A percentile compares a stretch with the other conserved stretches of the same genome.
phyloP scores from a whole-genome alignment of 2,888 invertebrate genomes.

The Lochmaea capreae region DNA sequence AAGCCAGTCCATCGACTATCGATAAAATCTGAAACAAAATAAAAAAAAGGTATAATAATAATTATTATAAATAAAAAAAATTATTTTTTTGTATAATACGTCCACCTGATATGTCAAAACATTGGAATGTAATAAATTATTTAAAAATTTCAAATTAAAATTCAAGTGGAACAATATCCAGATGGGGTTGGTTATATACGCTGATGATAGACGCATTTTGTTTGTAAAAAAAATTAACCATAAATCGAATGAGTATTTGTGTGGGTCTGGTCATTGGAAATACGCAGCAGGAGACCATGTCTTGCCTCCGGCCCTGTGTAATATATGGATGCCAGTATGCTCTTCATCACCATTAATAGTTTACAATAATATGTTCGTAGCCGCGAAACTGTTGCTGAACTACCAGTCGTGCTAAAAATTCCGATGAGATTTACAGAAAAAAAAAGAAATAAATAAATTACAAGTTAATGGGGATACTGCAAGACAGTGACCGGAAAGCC shows the following conservation, averaged over 20 bases:
- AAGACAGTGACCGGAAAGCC: neutral
- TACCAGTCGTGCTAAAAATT: constrained; percentile 38
- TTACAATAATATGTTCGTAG: constrained; percentile 59
- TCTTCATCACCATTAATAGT: constrained; percentile 59
- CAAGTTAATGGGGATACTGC: neutral
- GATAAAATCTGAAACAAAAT: too few relatives aligned
- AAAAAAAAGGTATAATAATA: too few relatives aligned
- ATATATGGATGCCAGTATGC: constrained; percentile 62
- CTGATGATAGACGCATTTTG: constrained; percentile 34
- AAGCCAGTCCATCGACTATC: too few relatives aligned
- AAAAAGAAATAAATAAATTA: constrained; percentile 26
- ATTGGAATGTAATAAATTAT: constrained; percentile 19
- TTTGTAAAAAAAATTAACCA: constrained; percentile 37
- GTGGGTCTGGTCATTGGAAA: constrained; percentile 62
- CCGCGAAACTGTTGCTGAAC: constrained; percentile 36
- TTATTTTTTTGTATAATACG: neutral
- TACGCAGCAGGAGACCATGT: constrained; percentile 61
- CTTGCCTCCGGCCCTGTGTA: constrained; percentile 61
- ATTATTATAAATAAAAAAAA: neutral
- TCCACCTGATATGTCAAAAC: neutral
- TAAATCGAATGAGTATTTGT: constrained; percentile 47
- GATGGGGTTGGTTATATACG: constrained; percentile 37
- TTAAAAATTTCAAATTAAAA: constrained; percentile 32
- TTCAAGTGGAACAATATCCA: constrained; percentile 32
- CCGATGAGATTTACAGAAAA: constrained; percentile 31